Evolutionary conservation across 2,113 vertebrate genomes (phyloP), one percentile per base, ranked within the genome.

Genomic region (Pheucticus melanocephalus): DNA sequence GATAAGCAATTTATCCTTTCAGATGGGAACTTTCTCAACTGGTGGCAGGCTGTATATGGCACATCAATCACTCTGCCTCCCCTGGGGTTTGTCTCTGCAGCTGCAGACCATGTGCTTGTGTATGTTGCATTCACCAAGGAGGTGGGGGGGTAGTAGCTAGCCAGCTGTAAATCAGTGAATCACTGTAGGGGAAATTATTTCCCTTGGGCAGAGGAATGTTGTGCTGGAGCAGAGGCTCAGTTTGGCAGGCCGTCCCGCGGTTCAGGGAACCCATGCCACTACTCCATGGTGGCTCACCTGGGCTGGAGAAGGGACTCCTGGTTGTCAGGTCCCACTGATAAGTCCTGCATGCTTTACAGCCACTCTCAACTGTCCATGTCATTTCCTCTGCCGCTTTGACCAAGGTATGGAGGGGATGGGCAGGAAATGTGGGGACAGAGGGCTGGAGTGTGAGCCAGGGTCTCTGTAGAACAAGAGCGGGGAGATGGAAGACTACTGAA

Each of bases 61-160:
- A 83, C 82, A 70, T 93, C 88, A 90, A 71, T 77, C 73, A 82
- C 73, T 86, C 42, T 93, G 51, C 64, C 31, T 92, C 90, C 92
- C 90, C 63, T 56, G 76, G 59, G 90, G 51, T 70, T 92, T 88
- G 45, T 87, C 64, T 57, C 28, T 7, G 30, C 94, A 96, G 93
- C 96, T 97, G 95, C 90, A 90, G 56, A 37, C 88, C 85, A 78
- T 75, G 91, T 92, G 94, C 82, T 39, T 65, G 59, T 48, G 31
- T 60, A 20, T 85, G 57, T 65, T 57, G 45, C 2, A 2, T 17
- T 93, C 50, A 81, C 64, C 30, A 13, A 66, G 47, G 80, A 64
- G 77, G 65, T 10, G 3, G 75, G 3, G 75, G 56, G 60, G 54
- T 60, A 65, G 42, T 33, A 66, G 76, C 77, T 90, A 86, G 85